Evolutionary conservation across 1,140 invertebrate genomes (phyloP).

Genomic region (Bombus picipes): DNA sequence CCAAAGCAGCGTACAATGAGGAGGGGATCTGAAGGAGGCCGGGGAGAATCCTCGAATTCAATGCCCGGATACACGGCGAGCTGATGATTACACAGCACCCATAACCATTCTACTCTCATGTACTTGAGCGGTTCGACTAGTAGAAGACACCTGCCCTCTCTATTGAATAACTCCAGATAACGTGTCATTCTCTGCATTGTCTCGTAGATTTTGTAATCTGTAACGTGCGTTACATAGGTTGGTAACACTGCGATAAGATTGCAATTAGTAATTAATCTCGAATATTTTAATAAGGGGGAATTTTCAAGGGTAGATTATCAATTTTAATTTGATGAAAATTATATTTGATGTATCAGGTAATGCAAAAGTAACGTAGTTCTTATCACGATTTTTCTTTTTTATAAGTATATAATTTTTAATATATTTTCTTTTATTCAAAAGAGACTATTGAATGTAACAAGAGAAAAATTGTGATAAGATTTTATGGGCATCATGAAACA

Average conservation of each 20-base stretch:
- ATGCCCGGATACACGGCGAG: slow-evolving; percentile 75
- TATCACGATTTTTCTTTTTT: background rate
- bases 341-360: background rate
- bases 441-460: background rate
- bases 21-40: slow-evolving; percentile 23
- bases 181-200: slow-evolving; percentile 26
- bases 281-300: background rate
- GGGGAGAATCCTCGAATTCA: slow-evolving; percentile 64
- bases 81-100: slow-evolving; percentile 69
- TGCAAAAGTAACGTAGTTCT: background rate
- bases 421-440: too few species aligned
- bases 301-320: background rate
- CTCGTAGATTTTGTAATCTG: slow-evolving; percentile 24
- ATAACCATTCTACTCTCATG: slow-evolving; percentile 32
- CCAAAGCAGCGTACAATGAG: slow-evolving; percentile 41
- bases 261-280: background rate
- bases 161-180: slow-evolving; percentile 13
- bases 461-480: too few species aligned
- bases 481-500: too few species aligned
- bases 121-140: slow-evolving; percentile 27
- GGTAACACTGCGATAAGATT: background rate
- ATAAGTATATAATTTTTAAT: too few species aligned
- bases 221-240: background rate
- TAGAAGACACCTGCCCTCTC: background rate
- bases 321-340: background rate